A percentile compares a stretch with the other conserved stretches of the same genome.
phyloP scores from a whole-genome alignment of 1,140 invertebrate genomes.

The Hyles vespertilio region DNA sequence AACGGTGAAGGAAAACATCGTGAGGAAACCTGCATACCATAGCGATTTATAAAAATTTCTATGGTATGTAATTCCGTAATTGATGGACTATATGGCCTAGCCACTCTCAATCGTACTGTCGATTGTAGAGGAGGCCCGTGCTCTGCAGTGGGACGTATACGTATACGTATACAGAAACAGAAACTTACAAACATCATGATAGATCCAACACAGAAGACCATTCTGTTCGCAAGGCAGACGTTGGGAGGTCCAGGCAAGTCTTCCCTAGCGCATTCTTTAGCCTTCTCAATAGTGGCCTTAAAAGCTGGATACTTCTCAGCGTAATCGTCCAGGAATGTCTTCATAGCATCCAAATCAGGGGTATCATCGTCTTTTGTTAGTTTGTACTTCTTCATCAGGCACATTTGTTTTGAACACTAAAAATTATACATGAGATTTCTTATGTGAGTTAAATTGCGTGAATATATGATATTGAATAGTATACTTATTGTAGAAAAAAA shows the following conservation, averaged over 20 bases:
- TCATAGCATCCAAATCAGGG: conserved; percentile 36
- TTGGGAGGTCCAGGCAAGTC: conserved; percentile 38
- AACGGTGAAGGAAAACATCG: too few relatives aligned
- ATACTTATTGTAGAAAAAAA: too few relatives aligned
- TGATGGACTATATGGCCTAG: too few relatives aligned
- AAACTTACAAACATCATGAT: conserved; percentile 41
- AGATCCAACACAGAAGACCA: conserved; percentile 41
- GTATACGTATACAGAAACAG: too few relatives aligned
- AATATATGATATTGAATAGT: too few relatives aligned
- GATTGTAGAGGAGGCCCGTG: too few relatives aligned
- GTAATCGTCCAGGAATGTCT: conserved; percentile 39
- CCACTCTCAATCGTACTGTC: too few relatives aligned
- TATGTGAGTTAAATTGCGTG: too few relatives aligned
- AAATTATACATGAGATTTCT: conserved; percentile 12
- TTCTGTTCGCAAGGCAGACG: conserved; percentile 40
- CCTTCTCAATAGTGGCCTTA: conserved; percentile 29
- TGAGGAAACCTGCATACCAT: too few relatives aligned
- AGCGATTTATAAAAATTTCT: too few relatives aligned
- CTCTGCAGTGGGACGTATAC: too few relatives aligned
- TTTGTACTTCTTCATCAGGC: conserved; percentile 42
- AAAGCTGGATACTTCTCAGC: conserved; percentile 32
- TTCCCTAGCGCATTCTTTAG: conserved; percentile 40
- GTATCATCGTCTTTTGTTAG: conserved; percentile 36
- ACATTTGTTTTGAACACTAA: conserved; percentile 49
- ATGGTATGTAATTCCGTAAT: too few relatives aligned